Evolutionary conservation across 2,888 invertebrate species (phyloP).

Genomic region (Anodontia alba): DNA sequence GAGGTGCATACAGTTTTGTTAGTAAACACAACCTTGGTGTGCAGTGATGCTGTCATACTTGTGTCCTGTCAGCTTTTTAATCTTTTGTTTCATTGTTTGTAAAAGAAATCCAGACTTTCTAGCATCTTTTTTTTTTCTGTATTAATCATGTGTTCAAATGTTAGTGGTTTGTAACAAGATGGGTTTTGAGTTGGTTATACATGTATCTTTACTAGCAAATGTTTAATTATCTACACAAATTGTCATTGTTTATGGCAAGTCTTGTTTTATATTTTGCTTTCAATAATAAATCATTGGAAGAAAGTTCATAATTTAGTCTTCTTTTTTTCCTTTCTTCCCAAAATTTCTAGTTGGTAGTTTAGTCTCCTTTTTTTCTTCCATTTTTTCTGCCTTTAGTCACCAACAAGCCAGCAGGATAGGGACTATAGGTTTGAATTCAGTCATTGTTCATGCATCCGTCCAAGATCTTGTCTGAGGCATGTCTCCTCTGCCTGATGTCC

Average conservation of each 20-base stretch:
- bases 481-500: too few species aligned
- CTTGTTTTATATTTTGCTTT: conserved; percentile 62
- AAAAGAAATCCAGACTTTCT: conserved; percentile 16
- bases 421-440: too few species aligned
- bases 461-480: too few species aligned
- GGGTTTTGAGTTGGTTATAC: conserved; percentile 14
- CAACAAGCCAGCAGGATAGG: too few species aligned
- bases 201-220: conserved; percentile 17
- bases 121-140: background rate
- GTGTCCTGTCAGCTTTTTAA: background rate
- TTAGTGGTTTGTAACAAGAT: conserved; percentile 12
- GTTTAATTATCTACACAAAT: conserved; percentile 18
- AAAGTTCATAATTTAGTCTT: background rate
- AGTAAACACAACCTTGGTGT: too few species aligned
- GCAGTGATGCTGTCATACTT: too few species aligned
- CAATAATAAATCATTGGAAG: conserved; percentile 57
- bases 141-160: conserved; percentile 20
- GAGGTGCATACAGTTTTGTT: too few species aligned
- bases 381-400: too few species aligned
- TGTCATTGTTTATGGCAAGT: conserved; percentile 56
- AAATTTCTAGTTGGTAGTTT: too few species aligned
- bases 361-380: too few species aligned
- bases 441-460: too few species aligned
- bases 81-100: background rate
- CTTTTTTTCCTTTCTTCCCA: background rate